phyloP scores from a whole-genome alignment of 2,888 invertebrate species.

The Drosophila borealis region DNA sequence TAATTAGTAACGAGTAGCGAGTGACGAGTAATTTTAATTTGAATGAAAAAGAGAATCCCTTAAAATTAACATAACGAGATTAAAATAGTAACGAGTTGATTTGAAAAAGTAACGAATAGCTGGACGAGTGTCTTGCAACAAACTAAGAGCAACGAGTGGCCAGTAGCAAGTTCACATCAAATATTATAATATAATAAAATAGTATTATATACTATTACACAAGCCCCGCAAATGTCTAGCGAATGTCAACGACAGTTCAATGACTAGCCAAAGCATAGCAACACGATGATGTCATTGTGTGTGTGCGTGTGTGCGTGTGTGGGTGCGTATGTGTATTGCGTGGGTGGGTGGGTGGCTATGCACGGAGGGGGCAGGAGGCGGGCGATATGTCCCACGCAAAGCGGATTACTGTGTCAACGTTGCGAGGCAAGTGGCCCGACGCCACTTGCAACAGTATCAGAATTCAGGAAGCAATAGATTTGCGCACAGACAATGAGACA shows the following conservation, averaged over 20 bases:
- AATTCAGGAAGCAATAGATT: conserved; percentile 80
- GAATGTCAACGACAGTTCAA: conserved; percentile 61
- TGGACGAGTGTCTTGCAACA: no score
- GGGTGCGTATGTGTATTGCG: conserved; percentile 9
- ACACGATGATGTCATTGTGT: conserved; percentile 41
- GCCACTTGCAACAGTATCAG: conserved; percentile 61
- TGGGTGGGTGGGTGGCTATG: conserved; percentile 29
- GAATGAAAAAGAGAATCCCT: background rate
- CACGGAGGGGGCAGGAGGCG: background rate
- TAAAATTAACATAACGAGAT: background rate
- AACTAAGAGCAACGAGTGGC: background rate
- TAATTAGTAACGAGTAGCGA: background rate
- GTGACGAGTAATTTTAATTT: background rate
- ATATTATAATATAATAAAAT: no score
- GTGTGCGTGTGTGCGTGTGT: background rate
- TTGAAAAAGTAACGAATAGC: background rate
- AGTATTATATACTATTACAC: no score
- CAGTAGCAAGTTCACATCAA: no score
- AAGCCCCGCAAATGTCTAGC: conserved; percentile 52
- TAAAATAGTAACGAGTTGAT: background rate
- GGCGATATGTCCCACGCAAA: conserved; percentile 45
- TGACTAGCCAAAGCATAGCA: conserved; percentile 39
- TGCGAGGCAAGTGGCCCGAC: conserved; percentile 37
- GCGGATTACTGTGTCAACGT: conserved; percentile 73
- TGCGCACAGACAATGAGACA: conserved; percentile 47